Base-by-base conservation (phyloP, 2,888 invertebrate genomes). In the Chrysotoxum bicinctum region DNA sequence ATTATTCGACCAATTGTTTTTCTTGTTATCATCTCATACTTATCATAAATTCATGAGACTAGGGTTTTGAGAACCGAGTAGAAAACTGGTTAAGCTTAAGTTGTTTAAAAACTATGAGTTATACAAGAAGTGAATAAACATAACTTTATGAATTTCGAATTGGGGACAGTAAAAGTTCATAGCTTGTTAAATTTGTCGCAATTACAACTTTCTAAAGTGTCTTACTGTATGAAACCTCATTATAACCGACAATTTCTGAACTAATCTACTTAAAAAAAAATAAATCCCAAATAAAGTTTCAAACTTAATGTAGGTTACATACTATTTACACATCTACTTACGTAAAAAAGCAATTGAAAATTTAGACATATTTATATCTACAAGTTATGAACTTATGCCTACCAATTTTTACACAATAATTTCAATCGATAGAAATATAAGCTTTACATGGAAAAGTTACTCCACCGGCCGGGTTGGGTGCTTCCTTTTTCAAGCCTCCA, bases 351-450 rank as follows among this genome's bases (percentile, higher is more conserved):
- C 26, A 43, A 30, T 66, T 48, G 21, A 45, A 19, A 19, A 35
- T 45, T 23, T 66, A 66, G 16, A 64, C 35, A 64, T 45, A 32
- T 73, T 60, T 73, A 16, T 21, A 45, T 43, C 10, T 56, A 66
- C 43, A 74, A 35, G 21, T 64, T 56, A 32, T 66, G 21, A 66
- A 66, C 32, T 62, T 54, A 66, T 48, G 5, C 40, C 26, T 19
- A 35, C 35, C 19, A 52, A 30, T 30, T 52, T 52, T 32, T 54
- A 30, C n/a, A 26, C 7, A 40, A 26, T 32, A 50, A 62, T 30
- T 54, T 35, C 64, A 21, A 54, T 74, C 73, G 52, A 64, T 64
- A 43, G 30, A 64, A 75, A 30, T 48, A 19, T 23, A 40, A 45
- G 45, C 8, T 12, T 37, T 35, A 5, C 23, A 40, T 16, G 2